Conservation (phyloP, 1,140 invertebrate species). For the Platyscapa corneri region DNA sequence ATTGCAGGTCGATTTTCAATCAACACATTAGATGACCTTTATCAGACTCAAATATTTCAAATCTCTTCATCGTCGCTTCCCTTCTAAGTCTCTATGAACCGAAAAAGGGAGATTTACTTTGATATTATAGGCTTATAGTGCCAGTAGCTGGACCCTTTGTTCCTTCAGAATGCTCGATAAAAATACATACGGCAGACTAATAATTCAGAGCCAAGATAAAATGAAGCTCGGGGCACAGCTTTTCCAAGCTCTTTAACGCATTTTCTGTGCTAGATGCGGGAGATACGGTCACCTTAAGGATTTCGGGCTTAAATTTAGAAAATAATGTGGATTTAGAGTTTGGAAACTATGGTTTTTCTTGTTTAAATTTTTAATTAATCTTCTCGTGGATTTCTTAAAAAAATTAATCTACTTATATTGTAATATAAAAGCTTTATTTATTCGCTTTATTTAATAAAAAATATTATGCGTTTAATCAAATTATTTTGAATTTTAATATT, state of each 20-base stretch:
- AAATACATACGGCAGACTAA: not conserved
- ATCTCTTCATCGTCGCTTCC: not conserved
- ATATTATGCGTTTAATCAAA: too few species aligned
- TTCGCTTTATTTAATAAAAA: too few species aligned
- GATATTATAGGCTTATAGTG: not conserved
- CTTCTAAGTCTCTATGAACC: not conserved
- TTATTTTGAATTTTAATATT: too few species aligned
- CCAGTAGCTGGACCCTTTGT: not conserved
- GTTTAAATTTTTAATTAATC: not conserved
- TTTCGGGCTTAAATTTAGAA: not conserved
- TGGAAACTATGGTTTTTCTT: not conserved
- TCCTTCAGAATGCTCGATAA: not conserved
- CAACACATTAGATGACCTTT: not conserved
- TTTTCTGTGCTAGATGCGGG: not conserved
- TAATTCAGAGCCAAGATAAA: constrained; percentile 7
- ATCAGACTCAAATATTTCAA: too few species aligned
- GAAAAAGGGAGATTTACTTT: not conserved
- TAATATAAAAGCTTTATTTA: too few species aligned
- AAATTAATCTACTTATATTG: not conserved
- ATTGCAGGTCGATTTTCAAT: not conserved
- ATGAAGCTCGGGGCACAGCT: not conserved
- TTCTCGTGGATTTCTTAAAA: not conserved
- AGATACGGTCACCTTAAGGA: not conserved
- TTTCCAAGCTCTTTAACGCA: not conserved
- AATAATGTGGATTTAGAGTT: not conserved